phyloP scores from a whole-genome alignment of 2,888 invertebrate species.

The Cyclophora punctaria region DNA sequence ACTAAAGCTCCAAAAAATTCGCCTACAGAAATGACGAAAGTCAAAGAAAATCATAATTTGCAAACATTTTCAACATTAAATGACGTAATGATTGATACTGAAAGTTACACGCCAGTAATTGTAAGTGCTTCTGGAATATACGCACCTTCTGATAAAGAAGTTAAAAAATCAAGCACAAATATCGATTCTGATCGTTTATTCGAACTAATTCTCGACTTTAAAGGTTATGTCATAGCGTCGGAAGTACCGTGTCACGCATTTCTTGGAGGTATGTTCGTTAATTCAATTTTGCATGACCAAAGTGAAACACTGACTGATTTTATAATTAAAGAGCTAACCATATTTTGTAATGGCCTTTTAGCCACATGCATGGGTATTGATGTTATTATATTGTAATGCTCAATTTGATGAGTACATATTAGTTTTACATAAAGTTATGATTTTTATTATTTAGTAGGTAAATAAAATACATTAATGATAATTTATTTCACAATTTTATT shows the following conservation, averaged over 20 bases:
- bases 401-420: slow-evolving; percentile 6
- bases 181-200: too few relatives aligned
- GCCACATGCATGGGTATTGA: slow-evolving; percentile 59
- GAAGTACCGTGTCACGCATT: slow-evolving; percentile 58
- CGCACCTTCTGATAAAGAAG: too few relatives aligned
- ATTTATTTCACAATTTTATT: slow-evolving; percentile 31
- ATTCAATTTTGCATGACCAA: slow-evolving; percentile 35
- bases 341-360: slow-evolving; percentile 62
- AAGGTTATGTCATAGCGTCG: slow-evolving; percentile 58
- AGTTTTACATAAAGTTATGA: slow-evolving; percentile 20
- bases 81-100: too few relatives aligned
- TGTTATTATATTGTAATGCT: slow-evolving; percentile 49
- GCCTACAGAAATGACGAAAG: slow-evolving; percentile 8
- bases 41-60: slow-evolving; percentile 5
- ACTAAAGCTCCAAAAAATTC: slow-evolving; percentile 21
- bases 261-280: slow-evolving; percentile 54
- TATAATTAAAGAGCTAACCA: slow-evolving; percentile 50
- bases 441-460: slow-evolving; percentile 23
- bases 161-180: too few relatives aligned
- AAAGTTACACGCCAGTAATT: too few relatives aligned
- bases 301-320: slow-evolving; percentile 50
- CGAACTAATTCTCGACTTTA: slow-evolving; percentile 48
- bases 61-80: too few relatives aligned
- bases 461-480: slow-evolving; percentile 21
- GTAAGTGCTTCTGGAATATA: too few relatives aligned